Conservation (phyloP, 2,888 invertebrate species). For the Noctua fimbriata region DNA sequence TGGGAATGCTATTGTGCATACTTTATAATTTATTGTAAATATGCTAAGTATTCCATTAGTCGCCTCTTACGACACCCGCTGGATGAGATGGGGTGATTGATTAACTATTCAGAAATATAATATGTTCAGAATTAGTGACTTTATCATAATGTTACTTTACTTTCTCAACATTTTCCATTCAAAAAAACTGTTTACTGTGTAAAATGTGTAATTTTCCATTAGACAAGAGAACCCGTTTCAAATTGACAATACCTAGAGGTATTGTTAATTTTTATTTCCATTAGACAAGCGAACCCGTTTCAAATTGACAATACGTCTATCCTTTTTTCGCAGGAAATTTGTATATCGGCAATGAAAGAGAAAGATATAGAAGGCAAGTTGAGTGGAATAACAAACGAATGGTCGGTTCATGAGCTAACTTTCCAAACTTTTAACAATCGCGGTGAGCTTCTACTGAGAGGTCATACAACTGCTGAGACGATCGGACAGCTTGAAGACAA, state of each 20-base stretch:
- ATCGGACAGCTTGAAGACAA: slow-evolving; percentile 98
- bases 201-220: background rate
- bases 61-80: too few relatives aligned
- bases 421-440: slow-evolving; percentile 98
- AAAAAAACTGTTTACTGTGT: too few relatives aligned
- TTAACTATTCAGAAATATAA: background rate
- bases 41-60: too few relatives aligned
- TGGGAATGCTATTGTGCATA: too few relatives aligned
- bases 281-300: background rate
- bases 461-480: slow-evolving; percentile 98
- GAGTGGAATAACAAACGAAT: slow-evolving; percentile 98
- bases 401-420: slow-evolving; percentile 97
- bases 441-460: slow-evolving; percentile 96
- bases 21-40: too few relatives aligned
- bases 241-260: too few relatives aligned
- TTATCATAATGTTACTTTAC: background rate
- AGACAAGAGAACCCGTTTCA: too few relatives aligned
- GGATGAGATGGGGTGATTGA: too few relatives aligned
- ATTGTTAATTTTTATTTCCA: too few relatives aligned
- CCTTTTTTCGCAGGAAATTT: slow-evolving; percentile 93
- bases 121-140: background rate
- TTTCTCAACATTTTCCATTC: background rate
- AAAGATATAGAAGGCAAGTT: slow-evolving; percentile 99
- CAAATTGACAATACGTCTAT: background rate
- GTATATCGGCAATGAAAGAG: slow-evolving; percentile 99